A percentile compares a stretch with the other conserved stretches of the same genome.
Evolutionary conservation across 2,888 invertebrate genomes (phyloP).

Genomic region (Drosophila histrio): DNA sequence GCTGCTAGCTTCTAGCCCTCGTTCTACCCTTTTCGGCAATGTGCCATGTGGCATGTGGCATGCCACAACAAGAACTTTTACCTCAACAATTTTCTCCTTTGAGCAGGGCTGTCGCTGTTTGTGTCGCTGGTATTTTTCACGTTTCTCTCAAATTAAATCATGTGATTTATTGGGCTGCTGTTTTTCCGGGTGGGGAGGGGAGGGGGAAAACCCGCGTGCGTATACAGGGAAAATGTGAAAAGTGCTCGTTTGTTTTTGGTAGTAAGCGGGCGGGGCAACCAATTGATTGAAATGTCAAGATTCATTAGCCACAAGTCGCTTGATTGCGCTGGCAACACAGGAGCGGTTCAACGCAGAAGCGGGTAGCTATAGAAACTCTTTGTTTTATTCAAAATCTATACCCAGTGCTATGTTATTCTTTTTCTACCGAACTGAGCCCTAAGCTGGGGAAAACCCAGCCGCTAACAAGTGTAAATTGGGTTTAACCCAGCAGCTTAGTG

Average conservation of each 20-base stretch:
- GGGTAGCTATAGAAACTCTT: constrained; percentile 7
- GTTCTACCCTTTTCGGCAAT: constrained; percentile 43
- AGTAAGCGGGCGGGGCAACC: background rate
- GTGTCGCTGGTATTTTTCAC: constrained; percentile 35
- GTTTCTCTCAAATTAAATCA: constrained; percentile 73
- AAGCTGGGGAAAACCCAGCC: constrained; percentile 44
- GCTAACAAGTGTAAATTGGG: constrained; percentile 65
- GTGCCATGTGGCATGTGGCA: constrained; percentile 19
- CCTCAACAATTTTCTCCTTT: constrained; percentile 74
- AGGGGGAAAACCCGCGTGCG: too few species aligned
- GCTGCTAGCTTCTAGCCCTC: constrained; percentile 18
- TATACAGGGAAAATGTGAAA: constrained; percentile 51
- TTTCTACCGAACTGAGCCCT: background rate
- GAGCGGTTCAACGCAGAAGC: constrained; percentile 45
- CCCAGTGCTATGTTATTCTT: constrained; percentile 4
- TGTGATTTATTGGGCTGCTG: constrained; percentile 72
- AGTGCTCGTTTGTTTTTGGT: constrained; percentile 8
- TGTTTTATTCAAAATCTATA: background rate
- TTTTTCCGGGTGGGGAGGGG: constrained; percentile 28
- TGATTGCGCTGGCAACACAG: constrained; percentile 28
- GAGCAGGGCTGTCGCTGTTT: constrained; percentile 30
- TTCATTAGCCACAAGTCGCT: constrained; percentile 68
- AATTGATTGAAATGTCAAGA: constrained; percentile 80
- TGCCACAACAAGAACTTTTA: constrained; percentile 31
- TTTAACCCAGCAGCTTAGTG: constrained; percentile 34